Base-by-base conservation (phyloP, 2,888 invertebrate genomes). In the Autographa pulchrina region DNA sequence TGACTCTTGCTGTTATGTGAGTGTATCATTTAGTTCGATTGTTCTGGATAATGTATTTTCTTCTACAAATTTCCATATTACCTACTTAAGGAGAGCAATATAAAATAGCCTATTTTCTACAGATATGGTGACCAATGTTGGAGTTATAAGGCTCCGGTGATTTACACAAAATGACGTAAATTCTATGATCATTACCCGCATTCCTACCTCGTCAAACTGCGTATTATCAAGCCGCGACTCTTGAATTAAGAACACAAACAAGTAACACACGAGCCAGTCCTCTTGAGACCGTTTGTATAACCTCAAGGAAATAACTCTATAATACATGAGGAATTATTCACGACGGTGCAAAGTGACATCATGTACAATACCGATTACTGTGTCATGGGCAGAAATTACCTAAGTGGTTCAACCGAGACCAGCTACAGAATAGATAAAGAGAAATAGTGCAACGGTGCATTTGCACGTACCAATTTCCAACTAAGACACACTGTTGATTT, bases 321-420 rank as follows among this genome's bases (percentile, higher is more conserved):
- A 78, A 68, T 76, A 64, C 35, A 59, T 14, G 35, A 81, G 62
- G 74, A 75, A 80, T 76, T 76, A 87, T 85, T 85, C 83, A 74
- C 66, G 65, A 62, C 75, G 65, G 68, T 68, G 74, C 54, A 62
- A 16, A 75, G 72, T 88, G 89, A 89, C 87, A 88, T 89, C 88
- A 90, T 79, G 65, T 69, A 72, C 72, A 70, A 74, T 70, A 74
- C 52, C 69, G 76, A 82, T 86, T 85, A 85, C 72, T 85, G 70
- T 87, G 88, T 86, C 88, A 89, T 79, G 88, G 86, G 70, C 83
- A 77, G 75, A 79, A 79, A 85, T 84, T 82, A 80, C 81, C 72
- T 69, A 81, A 77, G 77, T 72, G 75, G 72, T 65, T 52, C 62
- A 20, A 75, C 41, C 38, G 31, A 63, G 63, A 80, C 65, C 41